Base-by-base conservation (phyloP, 2,797 vertebrate genomes). In the Etheostoma perlongum region DNA sequence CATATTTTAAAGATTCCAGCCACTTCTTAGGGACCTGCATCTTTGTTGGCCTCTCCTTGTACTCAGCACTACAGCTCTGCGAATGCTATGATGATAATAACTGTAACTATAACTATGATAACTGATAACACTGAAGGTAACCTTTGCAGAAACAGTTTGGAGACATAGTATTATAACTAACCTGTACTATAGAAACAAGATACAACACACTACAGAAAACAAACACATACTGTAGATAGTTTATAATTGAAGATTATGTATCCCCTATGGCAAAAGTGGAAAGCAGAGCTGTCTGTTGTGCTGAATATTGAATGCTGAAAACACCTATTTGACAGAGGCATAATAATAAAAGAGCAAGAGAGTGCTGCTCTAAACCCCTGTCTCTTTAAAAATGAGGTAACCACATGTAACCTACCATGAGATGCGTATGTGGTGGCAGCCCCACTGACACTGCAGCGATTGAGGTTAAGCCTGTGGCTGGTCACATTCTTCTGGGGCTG, bases 401-500 rank as follows among this genome's bases (percentile, higher is more conserved):
- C 76, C 21, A 23, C 55, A 61, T 75, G 82, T 53, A 76, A 83
- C 96, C 94, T 94, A 99, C 98, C 97, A 52, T 98, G 98, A 33
- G 98, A 98, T 21, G 94, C 92, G 51, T 97, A 98, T 1, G 95
- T 97, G 78, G 97, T 97, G 60, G 96, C 96, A 0, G 97, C 96
- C 18, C 97, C 98, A 2, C 97, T 99, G 92, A 98, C 97, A 21
- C 98, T 99, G 95, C 99, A 97, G 84, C 98, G 96, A 91, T 97
- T 99, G 91, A 98, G 96, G 84, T 99, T 98, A 59, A 99, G 96
- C 69, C 98, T 95, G 94, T 99, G 98, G 51, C 97, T 99, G 88
- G 98, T 95, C 89, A 99, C 98, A 0, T 99, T 99, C 95, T 99
- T 99, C 95, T 99, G 98, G 36, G 98, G 98, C 90, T 99, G 98